phyloP scores from a whole-genome alignment of 2,888 invertebrate species.

The Pristionchus mayeri region DNA sequence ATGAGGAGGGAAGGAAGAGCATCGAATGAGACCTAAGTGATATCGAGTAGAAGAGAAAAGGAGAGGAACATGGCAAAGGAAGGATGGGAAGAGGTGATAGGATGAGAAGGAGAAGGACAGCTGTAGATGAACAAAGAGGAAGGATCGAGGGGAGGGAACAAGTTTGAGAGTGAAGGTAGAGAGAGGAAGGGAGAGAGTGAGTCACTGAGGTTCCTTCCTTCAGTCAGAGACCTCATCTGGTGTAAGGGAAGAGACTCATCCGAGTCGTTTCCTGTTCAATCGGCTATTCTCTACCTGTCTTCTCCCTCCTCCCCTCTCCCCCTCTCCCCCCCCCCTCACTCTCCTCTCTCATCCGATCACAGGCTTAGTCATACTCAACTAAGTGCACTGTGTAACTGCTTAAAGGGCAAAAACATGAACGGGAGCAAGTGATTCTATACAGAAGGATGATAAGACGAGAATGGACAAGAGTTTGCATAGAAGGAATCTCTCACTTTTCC shows the following conservation, averaged over 20 bases:
- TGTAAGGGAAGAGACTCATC: conserved; percentile 41
- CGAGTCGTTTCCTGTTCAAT: conserved; percentile 1
- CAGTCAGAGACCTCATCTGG: background rate
- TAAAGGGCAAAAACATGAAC: background rate
- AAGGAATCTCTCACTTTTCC: too few species aligned
- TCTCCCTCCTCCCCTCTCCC: background rate
- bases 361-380: conserved; percentile 13
- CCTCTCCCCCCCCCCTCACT: background rate
- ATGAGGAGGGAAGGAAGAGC: background rate
- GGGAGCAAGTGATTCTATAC: background rate
- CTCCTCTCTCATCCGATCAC: background rate
- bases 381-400: conserved; percentile 3
- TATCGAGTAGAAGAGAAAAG: background rate
- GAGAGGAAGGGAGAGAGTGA: conserved; percentile 11
- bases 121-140: conserved; percentile 39
- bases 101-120: conserved; percentile 11
- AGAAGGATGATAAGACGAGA: too few species aligned
- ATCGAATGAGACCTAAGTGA: background rate
- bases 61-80: background rate
- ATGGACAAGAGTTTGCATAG: too few species aligned
- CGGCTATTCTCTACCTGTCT: conserved; percentile 25
- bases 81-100: background rate
- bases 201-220: background rate
- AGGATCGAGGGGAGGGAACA: conserved; percentile 38
- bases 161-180: conserved; percentile 29